Evolutionary conservation across 2,888 invertebrate genomes (phyloP), one percentile per base, ranked within the genome.

Genomic region (Erebia ligea): DNA sequence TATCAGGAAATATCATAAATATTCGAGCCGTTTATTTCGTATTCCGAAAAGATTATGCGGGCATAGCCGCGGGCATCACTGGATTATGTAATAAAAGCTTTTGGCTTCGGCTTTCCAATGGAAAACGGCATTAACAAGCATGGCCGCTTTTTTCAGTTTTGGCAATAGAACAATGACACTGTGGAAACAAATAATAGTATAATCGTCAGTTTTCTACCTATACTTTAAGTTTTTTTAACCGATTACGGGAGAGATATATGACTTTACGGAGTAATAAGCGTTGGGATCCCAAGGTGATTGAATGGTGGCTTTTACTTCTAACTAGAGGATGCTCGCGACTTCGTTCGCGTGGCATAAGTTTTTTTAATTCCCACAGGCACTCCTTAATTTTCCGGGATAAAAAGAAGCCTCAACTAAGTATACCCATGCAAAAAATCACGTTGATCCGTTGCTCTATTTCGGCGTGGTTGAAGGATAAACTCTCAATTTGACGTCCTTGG

Each of bases 81-180:
- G 56, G 42, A 42, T 66, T 66, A 66, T 66, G 66, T 42, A 66
- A 66, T 57, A 56, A 56, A 64, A 15, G n/a, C 21, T 21, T 66
- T 56, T 56, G 54, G 65, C 54, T 54, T 42, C 19, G 17, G 21
- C 42, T 62, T 48, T 48, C 42, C 17, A 57, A 13, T 56, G 45
- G 42, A 19, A 21, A 62, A 66, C 11, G 56, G 66, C 15, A 66
- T 56, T 56, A 54, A 19, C 56, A 13, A 56, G 45, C 54, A 56
- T 65, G 56, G 56, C 42, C 13, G 17, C 21, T 42, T 45, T 66
- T 66, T 66, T 66, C 56, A 21, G 66, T 66, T 66, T 66, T 66
- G 56, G 66, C 66, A 57, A 40, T 15, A 66, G 45, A 57, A 66
- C 56, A 66, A 21, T 66, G 21, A 13, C 5, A 42, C 15, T 40